These are phyloP conservation scores for Hyles vespertilio DNA, from an alignment of 1,140 invertebrate species.

Conservation along the genomic window DNA sequence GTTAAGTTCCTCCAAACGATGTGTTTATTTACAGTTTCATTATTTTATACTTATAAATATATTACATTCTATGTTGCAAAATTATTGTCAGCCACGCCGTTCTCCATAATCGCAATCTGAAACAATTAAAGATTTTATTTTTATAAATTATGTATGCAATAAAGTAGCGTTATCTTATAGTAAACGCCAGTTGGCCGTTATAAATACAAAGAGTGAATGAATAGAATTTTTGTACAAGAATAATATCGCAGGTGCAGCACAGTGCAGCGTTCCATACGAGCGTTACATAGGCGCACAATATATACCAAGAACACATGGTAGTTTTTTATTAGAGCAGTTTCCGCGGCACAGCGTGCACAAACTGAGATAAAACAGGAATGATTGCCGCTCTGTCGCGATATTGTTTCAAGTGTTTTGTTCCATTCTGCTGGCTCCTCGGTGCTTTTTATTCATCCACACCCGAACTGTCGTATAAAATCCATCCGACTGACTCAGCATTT, in stretches of 20 bases:
- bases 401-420: constrained; percentile 69
- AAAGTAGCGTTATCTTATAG: no score
- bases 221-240: constrained; percentile 1
- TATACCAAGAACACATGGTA: constrained; percentile 38
- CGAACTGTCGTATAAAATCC: constrained; percentile 34
- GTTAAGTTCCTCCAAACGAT: neutral
- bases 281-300: constrained; percentile 18
- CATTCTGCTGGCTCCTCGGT: constrained; percentile 38
- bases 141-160: neutral
- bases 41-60: constrained; percentile 8
- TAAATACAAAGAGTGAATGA: no score
- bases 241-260: constrained; percentile 18
- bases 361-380: constrained; percentile 71
- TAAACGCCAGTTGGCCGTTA: no score
- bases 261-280: constrained; percentile 12
- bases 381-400: constrained; percentile 67
- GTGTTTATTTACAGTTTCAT: neutral
- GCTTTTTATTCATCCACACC: constrained; percentile 50
- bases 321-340: constrained; percentile 69
- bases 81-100: no score
- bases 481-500: constrained; percentile 29
- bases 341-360: constrained; percentile 61
- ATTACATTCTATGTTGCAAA: no score
- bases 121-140: constrained; percentile 1
- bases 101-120: constrained; percentile 1